These are phyloP conservation scores for Pogonomyrmex barbatus DNA, from an alignment of 1,140 invertebrate genomes.

Conservation along the genomic window DNA sequence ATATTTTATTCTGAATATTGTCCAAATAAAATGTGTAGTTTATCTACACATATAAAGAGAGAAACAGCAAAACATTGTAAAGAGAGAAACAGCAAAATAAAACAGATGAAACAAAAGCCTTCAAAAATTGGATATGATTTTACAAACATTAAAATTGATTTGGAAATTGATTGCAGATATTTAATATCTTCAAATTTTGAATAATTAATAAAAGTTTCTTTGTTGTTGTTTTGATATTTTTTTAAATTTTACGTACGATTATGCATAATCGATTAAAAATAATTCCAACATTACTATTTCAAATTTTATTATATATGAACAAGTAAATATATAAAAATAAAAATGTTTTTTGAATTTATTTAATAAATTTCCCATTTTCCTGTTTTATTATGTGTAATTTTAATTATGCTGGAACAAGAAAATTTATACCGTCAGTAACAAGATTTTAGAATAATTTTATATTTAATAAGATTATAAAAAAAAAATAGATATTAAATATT, in stretches of 20 bases:
- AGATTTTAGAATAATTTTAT: background rate
- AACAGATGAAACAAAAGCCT: background rate
- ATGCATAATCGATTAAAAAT: background rate
- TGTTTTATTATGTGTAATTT: background rate
- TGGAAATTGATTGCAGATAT: background rate
- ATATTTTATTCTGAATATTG: conserved; percentile 38
- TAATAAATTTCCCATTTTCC: too few relatives aligned
- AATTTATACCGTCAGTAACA: background rate
- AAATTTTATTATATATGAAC: too few relatives aligned
- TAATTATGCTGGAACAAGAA: background rate
- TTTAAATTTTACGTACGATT: background rate
- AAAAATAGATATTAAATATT: background rate
- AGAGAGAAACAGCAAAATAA: background rate
- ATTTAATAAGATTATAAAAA: background rate
- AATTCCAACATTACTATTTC: too few relatives aligned
- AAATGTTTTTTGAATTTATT: too few relatives aligned
- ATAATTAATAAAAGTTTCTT: background rate
- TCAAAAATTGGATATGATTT: background rate
- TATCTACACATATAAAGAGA: background rate
- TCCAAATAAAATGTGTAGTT: conserved; percentile 10
- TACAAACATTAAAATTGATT: background rate
- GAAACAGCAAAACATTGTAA: background rate
- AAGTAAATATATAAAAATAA: too few relatives aligned
- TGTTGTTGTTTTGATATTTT: background rate
- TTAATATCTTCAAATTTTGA: conserved; percentile 3